Conservation (phyloP, 1,140 invertebrate genomes). For the Samia ricini region DNA sequence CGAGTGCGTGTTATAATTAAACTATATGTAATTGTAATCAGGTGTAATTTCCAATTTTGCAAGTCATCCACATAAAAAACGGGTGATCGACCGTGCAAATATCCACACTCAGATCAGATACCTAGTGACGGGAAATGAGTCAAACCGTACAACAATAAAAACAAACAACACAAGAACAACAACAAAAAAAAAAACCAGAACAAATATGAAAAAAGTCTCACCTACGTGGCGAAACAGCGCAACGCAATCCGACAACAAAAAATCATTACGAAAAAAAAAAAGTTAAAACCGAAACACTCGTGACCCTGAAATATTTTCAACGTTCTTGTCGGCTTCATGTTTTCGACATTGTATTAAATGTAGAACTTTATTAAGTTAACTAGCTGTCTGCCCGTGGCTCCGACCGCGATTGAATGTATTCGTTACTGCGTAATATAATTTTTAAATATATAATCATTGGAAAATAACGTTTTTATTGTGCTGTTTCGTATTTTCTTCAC, state of each 20-base stretch:
- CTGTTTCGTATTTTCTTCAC: too few species aligned
- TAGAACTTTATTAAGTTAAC: not conserved
- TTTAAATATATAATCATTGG: too few species aligned
- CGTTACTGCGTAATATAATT: too few species aligned
- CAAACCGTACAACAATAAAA: not conserved
- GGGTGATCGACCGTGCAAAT: not conserved
- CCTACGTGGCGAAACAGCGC: slow-evolving; percentile 17
- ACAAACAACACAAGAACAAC: slow-evolving; percentile 17
- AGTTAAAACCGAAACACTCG: slow-evolving; percentile 22
- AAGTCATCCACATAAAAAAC: not conserved
- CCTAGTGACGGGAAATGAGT: not conserved
- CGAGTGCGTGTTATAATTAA: too few species aligned
- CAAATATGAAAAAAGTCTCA: slow-evolving; percentile 22
- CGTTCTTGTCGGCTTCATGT: not conserved
- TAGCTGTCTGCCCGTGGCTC: too few species aligned
- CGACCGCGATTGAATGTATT: too few species aligned
- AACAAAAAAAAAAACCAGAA: slow-evolving; percentile 19
- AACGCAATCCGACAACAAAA: slow-evolving; percentile 22
- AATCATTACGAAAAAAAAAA: slow-evolving; percentile 26
- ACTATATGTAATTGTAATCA: too few species aligned
- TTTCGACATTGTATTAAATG: not conserved
- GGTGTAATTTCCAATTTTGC: too few species aligned
- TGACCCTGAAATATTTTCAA: slow-evolving; percentile 19
- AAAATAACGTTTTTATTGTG: too few species aligned
- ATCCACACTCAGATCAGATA: not conserved